Conservation (phyloP, 1,140 invertebrate genomes). For the Pogonomyrmex californicus region DNA sequence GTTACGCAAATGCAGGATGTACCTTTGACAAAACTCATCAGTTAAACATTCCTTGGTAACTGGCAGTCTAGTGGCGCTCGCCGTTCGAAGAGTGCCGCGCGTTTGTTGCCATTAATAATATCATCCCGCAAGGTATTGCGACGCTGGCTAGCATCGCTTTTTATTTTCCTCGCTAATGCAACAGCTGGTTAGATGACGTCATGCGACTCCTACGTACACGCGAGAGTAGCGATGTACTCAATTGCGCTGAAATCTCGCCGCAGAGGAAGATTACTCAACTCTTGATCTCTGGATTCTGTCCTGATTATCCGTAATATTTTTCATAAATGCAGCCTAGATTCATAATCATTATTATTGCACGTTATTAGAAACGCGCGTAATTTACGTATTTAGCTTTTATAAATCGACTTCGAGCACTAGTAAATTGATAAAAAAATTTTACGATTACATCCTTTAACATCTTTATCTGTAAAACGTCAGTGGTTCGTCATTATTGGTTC, state of each 20-base stretch:
- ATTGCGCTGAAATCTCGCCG: conserved; percentile 23
- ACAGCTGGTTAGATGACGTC: conserved; percentile 75
- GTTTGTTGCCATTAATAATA: conserved; percentile 73
- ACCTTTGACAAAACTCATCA: conserved; percentile 55
- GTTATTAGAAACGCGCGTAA: not conserved
- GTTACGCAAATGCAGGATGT: conserved; percentile 58
- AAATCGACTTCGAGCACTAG: not conserved
- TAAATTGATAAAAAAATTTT: not conserved
- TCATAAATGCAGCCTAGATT: not conserved
- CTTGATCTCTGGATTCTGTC: conserved; percentile 15
- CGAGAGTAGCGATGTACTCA: conserved; percentile 59
- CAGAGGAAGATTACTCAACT: conserved; percentile 19
- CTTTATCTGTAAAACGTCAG: not conserved
- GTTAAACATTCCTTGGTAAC: conserved; percentile 56
- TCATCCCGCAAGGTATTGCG: conserved; percentile 64
- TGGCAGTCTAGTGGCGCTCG: conserved; percentile 34
- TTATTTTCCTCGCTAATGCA: conserved; percentile 69
- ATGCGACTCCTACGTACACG: conserved; percentile 69
- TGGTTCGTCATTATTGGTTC: not conserved
- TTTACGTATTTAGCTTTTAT: not conserved
- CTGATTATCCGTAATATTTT: conserved; percentile 12
- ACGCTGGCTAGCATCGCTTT: conserved; percentile 57
- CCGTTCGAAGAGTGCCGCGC: conserved; percentile 32
- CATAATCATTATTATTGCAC: conserved; percentile 5
- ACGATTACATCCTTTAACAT: not conserved